Evolutionary conservation across 2,797 vertebrate species (phyloP).

Genomic region (Eulemur rubriventer): DNA sequence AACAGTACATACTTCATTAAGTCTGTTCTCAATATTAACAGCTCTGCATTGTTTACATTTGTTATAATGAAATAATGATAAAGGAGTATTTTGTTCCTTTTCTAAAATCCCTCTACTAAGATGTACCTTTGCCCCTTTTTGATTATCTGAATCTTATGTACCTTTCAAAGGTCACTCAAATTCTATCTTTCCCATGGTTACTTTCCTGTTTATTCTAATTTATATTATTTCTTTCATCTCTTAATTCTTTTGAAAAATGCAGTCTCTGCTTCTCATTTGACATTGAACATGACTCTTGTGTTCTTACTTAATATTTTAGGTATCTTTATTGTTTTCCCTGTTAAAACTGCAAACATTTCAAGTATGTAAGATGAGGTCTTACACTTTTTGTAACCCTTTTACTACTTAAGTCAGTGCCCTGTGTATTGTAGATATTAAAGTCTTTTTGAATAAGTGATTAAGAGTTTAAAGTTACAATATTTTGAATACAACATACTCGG

Average conservation of each 20-base stretch:
- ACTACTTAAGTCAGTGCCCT: background rate
- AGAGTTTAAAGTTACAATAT: conserved; percentile 38
- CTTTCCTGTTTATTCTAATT: background rate
- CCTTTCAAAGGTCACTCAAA: conserved; percentile 18
- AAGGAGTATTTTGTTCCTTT: background rate
- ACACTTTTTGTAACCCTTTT: background rate
- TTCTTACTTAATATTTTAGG: background rate
- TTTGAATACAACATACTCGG: background rate
- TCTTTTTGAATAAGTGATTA: background rate
- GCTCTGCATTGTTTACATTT: background rate
- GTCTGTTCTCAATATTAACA: background rate
- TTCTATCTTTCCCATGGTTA: background rate
- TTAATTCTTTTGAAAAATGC: background rate
- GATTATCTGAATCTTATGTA: background rate
- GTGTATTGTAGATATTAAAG: background rate
- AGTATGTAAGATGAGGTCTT: background rate
- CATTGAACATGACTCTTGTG: background rate
- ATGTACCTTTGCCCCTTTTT: background rate
- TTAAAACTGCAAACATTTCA: conserved; percentile 26
- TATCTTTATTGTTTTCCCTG: background rate
- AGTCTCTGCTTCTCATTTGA: background rate
- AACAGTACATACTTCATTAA: background rate
- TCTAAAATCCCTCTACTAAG: background rate
- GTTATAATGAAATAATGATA: background rate
- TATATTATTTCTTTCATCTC: background rate